Base-by-base conservation (phyloP, 2,797 vertebrate genomes). In the Meda fulgida region DNA sequence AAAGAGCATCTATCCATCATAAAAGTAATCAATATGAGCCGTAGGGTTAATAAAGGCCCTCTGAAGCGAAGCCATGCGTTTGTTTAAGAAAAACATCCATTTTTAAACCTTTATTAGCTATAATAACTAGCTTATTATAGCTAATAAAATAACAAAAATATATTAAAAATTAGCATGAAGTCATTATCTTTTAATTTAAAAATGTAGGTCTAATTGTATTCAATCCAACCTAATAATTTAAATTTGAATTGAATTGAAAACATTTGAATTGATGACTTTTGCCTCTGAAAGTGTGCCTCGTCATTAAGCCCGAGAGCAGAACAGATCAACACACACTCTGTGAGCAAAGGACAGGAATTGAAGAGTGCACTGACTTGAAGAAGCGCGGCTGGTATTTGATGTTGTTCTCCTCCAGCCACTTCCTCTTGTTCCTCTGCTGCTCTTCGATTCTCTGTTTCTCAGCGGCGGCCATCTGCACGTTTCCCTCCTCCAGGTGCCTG, bases 401-500 rank as follows among this genome's bases (percentile, higher is more conserved):
- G 92, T 97, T 93, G 46, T 97, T 97, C 92, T 99, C 98, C 48
- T 99, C 98, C 91, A 97, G 95, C 92, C 96, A 96, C 86, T 97
- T 96, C 91, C 97, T 96, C 85, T 97, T 94, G 85, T 90, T 91
- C 89, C 98, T 95, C 92, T 99, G 98, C 65, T 98, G 95, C 87
- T 99, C 98, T 87, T 99, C 98, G 66, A 99, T 99, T 79, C 97
- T 96, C 93, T 97, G 97, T 87, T 99, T 99, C 87, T 99, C 98
- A 48, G 96, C 90, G 3, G 96, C 91, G 0, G 98, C 98, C 63
- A 97, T 94, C 95, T 99, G 97, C 88, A 99, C 63, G 88, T 97
- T 97, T 65, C 97, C 98, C 92, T 99, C 98, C 92, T 99, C 98
- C 89, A 99, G 93, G 91, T 96, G 92, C 90, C 98, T 99, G 93